Conservation (phyloP, 2,797 vertebrate species). For the Peromyscus aztecus region DNA sequence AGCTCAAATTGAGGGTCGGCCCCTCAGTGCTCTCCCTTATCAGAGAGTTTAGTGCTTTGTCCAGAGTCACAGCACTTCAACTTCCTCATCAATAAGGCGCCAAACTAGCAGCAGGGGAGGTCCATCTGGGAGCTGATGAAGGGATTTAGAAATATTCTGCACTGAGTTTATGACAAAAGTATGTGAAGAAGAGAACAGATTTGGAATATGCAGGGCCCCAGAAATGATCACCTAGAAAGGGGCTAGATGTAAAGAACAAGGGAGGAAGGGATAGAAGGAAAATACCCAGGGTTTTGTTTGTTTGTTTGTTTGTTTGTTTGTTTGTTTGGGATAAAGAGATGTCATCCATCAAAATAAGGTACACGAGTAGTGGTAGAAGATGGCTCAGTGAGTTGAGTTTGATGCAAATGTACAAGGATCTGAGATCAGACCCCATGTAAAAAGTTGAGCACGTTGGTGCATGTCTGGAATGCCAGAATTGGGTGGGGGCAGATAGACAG, state of each 20-base stretch:
- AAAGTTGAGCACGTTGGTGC: neutral
- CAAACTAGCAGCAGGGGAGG: neutral
- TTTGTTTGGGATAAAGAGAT: neutral
- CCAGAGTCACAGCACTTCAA: constrained; percentile 26
- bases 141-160: constrained; percentile 2
- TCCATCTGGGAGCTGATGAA: constrained; percentile 18
- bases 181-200: neutral
- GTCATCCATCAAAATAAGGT: neutral
- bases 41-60: constrained; percentile 35
- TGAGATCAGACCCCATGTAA: too few species aligned
- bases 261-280: neutral
- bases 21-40: neutral
- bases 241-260: neutral
- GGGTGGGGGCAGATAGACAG: neutral
- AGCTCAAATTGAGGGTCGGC: constrained; percentile 27
- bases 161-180: constrained; percentile 5
- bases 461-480: neutral
- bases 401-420: neutral
- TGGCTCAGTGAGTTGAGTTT: neutral
- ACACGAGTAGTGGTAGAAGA: neutral
- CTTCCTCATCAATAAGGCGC: constrained; percentile 31
- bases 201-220: neutral
- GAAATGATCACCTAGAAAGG: neutral
- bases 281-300: neutral
- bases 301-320: too few species aligned